Conservation (phyloP, 2,888 invertebrate species). For the Leucoma salicis region DNA sequence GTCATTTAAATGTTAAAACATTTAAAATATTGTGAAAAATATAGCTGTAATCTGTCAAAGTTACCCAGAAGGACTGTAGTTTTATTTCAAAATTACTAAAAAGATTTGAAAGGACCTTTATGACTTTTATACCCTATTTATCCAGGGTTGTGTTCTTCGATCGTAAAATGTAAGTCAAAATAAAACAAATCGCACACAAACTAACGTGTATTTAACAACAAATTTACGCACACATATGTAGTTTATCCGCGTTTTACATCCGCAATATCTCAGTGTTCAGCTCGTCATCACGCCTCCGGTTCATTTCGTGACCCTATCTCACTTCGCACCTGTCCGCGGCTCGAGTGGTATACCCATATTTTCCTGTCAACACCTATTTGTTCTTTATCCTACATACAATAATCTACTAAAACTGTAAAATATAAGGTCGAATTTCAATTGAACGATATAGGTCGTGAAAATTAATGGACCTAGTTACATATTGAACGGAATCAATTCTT, state of each 20-base stretch:
- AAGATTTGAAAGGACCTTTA: no score
- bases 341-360: constrained; percentile 57
- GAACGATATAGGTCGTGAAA: constrained; percentile 24
- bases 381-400: constrained; percentile 4
- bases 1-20: no score
- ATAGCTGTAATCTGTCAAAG: no score
- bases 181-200: no score
- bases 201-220: no score
- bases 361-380: constrained; percentile 48
- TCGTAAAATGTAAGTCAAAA: no score
- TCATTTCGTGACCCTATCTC: constrained; percentile 36
- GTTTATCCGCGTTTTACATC: constrained; percentile 2
- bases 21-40: no score
- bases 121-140: no score
- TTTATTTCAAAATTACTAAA: no score
- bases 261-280: constrained; percentile 14
- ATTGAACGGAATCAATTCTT: constrained; percentile 34
- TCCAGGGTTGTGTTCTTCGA: no score
- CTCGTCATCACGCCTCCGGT: constrained; percentile 30
- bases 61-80: no score
- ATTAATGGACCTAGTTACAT: constrained; percentile 37
- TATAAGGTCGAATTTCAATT: constrained; percentile 9
- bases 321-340: constrained; percentile 39
- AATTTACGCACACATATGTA: not conserved
- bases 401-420: not conserved